Evolutionary conservation across 2,888 invertebrate genomes (phyloP), one percentile per base, ranked within the genome.

Genomic region (Pantelozetes paolii): DNA sequence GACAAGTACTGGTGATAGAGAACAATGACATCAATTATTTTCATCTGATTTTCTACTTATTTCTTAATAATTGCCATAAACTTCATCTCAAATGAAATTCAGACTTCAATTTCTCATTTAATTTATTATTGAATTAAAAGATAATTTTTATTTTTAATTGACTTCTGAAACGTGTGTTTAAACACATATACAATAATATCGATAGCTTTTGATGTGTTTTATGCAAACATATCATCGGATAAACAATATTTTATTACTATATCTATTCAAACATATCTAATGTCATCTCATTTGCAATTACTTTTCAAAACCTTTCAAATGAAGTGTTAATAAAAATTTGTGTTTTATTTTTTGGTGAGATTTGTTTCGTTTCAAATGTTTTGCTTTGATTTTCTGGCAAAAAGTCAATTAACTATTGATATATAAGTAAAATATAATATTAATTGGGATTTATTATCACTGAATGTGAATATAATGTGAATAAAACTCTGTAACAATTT

Each of bases 1-100:
- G 69, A 69, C 45, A 69, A 69, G 26, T 69, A 69, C 20, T 69
- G 69, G 69, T 20, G 69, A 42, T 42, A 13, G 18, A 45, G 45
- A 45, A 45, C 15, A 15, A 45, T 18, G 45, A 36, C 36, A 36
- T 36, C 36, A 36, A 9, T 8, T 36, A 36, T 36, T 36, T 5
- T 36, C 9, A 36, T 36, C 36, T 36, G 6, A 36, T 36, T 36
- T 36, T 36, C 9, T 45, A 13, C 15, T 45, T 45, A 2, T 45
- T 15, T 45, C 45, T 15, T 36, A 5, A 8, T 36, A 36, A 8
- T 45, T 45, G 45, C 45, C 45, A 45, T 45, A 45, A 45, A 45
- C 2, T 45, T 45, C 45, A 45, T 15, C 11, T 45, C 45, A 45
- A 18, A 45, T 15, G 36, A 45, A 45, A 45, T 18, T 13, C 2